These are phyloP conservation scores for Danio jaintianensis DNA, from an alignment of 2,797 vertebrate genomes.

Conservation along the genomic window DNA sequence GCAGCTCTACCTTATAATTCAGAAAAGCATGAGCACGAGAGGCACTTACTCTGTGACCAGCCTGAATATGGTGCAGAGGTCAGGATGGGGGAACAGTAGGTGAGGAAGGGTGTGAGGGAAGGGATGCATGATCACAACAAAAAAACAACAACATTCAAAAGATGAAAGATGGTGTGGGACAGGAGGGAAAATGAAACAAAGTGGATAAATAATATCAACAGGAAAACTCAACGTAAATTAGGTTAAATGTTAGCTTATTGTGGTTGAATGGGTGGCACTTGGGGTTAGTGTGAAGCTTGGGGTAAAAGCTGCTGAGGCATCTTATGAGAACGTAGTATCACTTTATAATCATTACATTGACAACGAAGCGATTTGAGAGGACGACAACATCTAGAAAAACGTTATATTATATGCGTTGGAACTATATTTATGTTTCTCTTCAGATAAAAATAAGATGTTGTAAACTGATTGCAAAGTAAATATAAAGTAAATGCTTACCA, in stretches of 20 bases:
- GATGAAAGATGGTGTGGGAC: slow-evolving; percentile 68
- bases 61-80: slow-evolving; percentile 87
- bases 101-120: slow-evolving; percentile 76
- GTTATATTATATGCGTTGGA: not conserved
- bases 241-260: slow-evolving; percentile 39
- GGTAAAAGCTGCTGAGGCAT: slow-evolving; percentile 12
- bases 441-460: not conserved
- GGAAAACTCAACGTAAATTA: slow-evolving; percentile 60
- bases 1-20: slow-evolving; percentile 57
- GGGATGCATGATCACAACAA: slow-evolving; percentile 77
- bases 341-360: not conserved
- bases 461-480: not conserved
- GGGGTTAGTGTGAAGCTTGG: not conserved
- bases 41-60: slow-evolving; percentile 99
- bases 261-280: slow-evolving; percentile 32
- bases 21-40: slow-evolving; percentile 73
- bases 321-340: not conserved
- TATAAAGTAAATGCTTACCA: not conserved
- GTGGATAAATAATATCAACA: slow-evolving; percentile 71
- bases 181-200: slow-evolving; percentile 79
- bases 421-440: not conserved
- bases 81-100: slow-evolving; percentile 71
- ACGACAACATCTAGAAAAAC: too few relatives aligned
- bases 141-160: slow-evolving; percentile 74
- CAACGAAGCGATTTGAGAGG: not conserved